These are phyloP conservation scores for Tribolium freemani DNA, from an alignment of 2,888 invertebrate species.

Conservation along the genomic window DNA sequence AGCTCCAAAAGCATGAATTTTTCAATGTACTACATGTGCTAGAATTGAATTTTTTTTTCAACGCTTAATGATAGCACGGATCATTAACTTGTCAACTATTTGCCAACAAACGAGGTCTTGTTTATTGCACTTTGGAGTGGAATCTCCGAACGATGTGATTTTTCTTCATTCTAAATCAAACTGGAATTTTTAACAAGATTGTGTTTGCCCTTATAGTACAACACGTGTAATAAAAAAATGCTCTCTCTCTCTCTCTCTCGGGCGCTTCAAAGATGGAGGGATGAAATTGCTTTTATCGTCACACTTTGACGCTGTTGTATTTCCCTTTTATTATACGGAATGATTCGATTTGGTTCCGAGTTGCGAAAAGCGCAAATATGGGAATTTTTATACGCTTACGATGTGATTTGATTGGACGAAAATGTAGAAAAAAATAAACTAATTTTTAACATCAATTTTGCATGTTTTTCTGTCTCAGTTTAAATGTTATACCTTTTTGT, in stretches of 20 bases:
- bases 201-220: not conserved
- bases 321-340: not conserved
- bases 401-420: not conserved
- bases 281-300: not conserved
- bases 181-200: not conserved
- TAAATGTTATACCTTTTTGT: too few relatives aligned
- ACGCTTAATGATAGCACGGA: not conserved
- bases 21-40: too few relatives aligned
- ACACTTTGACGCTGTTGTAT: not conserved
- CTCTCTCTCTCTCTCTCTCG: too few relatives aligned
- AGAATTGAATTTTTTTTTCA: too few relatives aligned
- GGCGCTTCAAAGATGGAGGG: not conserved
- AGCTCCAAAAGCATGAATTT: too few relatives aligned
- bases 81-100: not conserved
- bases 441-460: too few relatives aligned
- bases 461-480: too few relatives aligned
- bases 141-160: not conserved
- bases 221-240: too few relatives aligned
- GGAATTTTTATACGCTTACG: not conserved
- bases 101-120: slow-evolving; percentile 14
- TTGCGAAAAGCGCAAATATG: not conserved
- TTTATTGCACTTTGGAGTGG: slow-evolving; percentile 31
- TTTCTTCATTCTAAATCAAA: not conserved
- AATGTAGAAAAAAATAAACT: not conserved
- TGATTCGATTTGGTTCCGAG: not conserved